Evolutionary conservation across 2,113 vertebrate genomes (phyloP).

Genomic region (Leucosticte australis): DNA sequence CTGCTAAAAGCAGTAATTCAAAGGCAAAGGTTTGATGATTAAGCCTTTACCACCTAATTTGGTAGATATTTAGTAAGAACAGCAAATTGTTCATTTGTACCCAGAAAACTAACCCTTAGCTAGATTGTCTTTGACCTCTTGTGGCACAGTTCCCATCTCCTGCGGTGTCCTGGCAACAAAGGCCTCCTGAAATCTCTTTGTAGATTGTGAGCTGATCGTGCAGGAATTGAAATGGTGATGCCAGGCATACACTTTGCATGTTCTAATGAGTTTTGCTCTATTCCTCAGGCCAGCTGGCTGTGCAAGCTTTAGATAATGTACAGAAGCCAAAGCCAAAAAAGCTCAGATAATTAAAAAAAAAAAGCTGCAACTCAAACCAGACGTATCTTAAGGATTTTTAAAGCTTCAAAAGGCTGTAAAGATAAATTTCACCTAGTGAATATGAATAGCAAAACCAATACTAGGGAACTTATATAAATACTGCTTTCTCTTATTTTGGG

Average conservation of each 20-base stretch:
- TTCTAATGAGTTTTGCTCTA: conserved; percentile 12
- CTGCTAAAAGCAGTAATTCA: neutral
- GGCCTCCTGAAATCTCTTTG: neutral
- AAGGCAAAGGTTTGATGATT: neutral
- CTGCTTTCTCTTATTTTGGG: neutral
- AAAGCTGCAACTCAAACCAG: neutral
- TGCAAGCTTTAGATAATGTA: neutral
- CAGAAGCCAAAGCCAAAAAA: neutral
- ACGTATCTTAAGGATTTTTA: neutral
- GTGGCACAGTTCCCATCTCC: neutral
- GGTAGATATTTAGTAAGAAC: neutral
- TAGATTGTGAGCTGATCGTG: neutral
- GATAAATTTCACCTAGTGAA: neutral
- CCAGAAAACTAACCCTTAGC: neutral
- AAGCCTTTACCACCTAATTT: neutral
- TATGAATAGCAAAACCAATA: neutral
- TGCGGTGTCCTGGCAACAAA: neutral
- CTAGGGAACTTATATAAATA: neutral
- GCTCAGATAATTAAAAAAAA: neutral
- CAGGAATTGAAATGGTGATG: conserved; percentile 6
- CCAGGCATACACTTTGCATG: conserved; percentile 10
- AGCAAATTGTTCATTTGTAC: neutral
- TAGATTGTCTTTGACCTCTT: neutral
- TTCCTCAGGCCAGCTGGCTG: conserved; percentile 16
- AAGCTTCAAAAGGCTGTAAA: neutral